Percentiles rank a stretch among this genome's conserved stretches.
phyloP scores from a whole-genome alignment of 2,888 invertebrate genomes.

The Trichopria drosophilae region DNA sequence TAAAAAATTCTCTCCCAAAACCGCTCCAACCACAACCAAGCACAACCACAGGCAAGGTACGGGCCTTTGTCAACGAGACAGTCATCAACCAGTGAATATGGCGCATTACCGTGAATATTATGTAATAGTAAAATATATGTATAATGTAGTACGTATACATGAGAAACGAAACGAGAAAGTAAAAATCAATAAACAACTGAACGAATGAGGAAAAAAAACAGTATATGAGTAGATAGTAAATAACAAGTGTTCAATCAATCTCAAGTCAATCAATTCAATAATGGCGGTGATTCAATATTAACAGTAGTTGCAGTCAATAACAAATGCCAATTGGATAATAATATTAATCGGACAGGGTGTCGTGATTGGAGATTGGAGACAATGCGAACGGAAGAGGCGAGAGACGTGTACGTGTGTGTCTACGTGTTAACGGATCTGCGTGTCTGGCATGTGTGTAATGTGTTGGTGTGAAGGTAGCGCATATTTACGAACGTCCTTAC shows the following conservation, averaged over 20 bases:
- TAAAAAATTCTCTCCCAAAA: slow-evolving; percentile 58
- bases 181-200: slow-evolving; percentile 28
- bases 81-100: slow-evolving; percentile 56
- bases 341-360: slow-evolving; percentile 33
- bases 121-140: slow-evolving; percentile 48
- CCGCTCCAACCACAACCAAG: slow-evolving; percentile 59
- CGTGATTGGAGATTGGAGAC: no score
- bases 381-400: no score
- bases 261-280: slow-evolving; percentile 42
- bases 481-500: no score
- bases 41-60: slow-evolving; percentile 58
- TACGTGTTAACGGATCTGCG: no score
- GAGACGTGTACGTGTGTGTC: no score
- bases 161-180: slow-evolving; percentile 39
- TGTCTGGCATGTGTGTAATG: no score
- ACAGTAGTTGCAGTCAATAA: slow-evolving; percentile 48
- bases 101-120: slow-evolving; percentile 57
- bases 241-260: slow-evolving; percentile 45
- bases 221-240: slow-evolving; percentile 36
- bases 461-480: no score
- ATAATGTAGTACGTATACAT: slow-evolving; percentile 35
- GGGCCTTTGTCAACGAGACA: slow-evolving; percentile 56
- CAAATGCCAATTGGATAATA: slow-evolving; percentile 46
- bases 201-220: slow-evolving; percentile 31
- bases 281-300: slow-evolving; percentile 47